Evolutionary conservation across 2,888 invertebrate genomes (phyloP).

Genomic region (Drepanosiphum platanoidis): DNA sequence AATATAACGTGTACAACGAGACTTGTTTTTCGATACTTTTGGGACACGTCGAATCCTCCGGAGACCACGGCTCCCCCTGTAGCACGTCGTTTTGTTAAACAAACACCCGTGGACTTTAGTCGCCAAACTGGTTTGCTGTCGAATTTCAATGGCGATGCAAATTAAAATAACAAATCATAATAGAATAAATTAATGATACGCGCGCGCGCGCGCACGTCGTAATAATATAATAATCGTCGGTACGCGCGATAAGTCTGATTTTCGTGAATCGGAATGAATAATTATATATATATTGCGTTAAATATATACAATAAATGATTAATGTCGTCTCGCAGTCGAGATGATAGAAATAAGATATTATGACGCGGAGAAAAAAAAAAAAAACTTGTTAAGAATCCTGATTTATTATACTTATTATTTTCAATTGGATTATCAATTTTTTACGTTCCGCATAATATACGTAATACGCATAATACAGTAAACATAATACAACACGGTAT

Average conservation of each 20-base stretch:
- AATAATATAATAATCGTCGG: background rate
- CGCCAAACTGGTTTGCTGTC: slow-evolving; percentile 21
- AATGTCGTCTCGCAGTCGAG: background rate
- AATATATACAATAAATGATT: background rate
- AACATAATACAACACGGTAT: too few relatives aligned
- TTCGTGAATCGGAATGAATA: slow-evolving; percentile 24
- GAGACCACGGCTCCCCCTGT: background rate
- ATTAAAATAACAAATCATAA: slow-evolving; percentile 18
- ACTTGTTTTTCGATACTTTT: background rate
- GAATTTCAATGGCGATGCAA: slow-evolving; percentile 38
- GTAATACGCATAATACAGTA: too few relatives aligned
- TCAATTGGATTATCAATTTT: background rate
- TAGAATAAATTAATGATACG: slow-evolving; percentile 13
- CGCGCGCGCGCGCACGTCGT: background rate
- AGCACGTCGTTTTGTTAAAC: background rate
- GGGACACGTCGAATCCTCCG: background rate
- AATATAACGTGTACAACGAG: background rate
- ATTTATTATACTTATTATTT: background rate
- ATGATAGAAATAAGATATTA: background rate
- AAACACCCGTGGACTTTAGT: slow-evolving; percentile 2
- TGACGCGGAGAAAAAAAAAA: background rate
- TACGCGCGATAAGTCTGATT: background rate
- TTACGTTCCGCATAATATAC: background rate
- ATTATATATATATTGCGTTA: background rate
- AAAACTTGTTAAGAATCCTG: background rate